Conservation (phyloP, 2,797 vertebrate genomes). For the Tadarida brasiliensis region DNA sequence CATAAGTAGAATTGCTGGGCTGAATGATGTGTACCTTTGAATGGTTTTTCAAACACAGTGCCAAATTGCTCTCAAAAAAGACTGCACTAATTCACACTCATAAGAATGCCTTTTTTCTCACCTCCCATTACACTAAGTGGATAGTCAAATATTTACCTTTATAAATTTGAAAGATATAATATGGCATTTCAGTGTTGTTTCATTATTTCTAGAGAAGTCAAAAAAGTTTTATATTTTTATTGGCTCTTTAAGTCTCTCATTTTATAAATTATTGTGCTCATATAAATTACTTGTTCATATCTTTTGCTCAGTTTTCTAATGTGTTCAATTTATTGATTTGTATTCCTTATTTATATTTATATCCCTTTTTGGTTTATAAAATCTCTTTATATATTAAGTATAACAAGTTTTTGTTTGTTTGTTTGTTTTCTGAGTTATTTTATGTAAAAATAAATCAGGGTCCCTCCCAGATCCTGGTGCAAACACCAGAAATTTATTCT, state of each 20-base stretch:
- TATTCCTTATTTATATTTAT: neutral
- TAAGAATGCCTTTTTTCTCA: neutral
- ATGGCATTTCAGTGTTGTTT: neutral
- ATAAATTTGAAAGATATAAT: constrained; percentile 3
- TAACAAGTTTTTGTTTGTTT: neutral
- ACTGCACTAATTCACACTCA: neutral
- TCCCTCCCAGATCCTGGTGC: neutral
- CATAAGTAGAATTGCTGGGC: neutral
- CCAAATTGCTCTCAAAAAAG: constrained; percentile 24
- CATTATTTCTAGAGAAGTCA: neutral
- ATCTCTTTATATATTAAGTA: neutral
- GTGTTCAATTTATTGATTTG: neutral
- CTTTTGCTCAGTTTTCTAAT: neutral
- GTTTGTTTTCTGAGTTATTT: constrained; percentile 2
- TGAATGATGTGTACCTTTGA: neutral
- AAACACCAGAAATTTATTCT: neutral
- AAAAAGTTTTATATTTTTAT: constrained; percentile 27
- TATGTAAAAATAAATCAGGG: neutral
- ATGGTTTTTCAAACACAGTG: neutral
- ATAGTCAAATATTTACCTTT: neutral
- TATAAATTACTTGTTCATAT: constrained; percentile 12
- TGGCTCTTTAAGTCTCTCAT: neutral
- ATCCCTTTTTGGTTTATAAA: neutral
- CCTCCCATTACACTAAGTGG: neutral
- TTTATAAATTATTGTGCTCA: constrained; percentile 18